Conservation (phyloP, 2,888 invertebrate species). For the Lasius platythorax region DNA sequence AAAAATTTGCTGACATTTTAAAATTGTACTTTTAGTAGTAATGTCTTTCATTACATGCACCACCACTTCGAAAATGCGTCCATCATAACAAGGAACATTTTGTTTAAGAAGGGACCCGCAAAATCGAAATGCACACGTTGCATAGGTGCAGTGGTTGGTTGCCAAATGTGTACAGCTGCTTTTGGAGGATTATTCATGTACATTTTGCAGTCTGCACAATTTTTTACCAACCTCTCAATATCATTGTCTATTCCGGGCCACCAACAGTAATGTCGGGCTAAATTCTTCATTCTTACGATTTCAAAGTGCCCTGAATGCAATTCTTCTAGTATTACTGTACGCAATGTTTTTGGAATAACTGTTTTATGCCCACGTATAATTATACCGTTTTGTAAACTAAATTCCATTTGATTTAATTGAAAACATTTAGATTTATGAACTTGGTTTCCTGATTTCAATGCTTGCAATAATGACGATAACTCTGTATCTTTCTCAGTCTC, state of each 20-base stretch:
- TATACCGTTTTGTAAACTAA: not conserved
- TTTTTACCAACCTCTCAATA: constrained; percentile 14
- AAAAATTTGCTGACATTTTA: constrained; percentile 29
- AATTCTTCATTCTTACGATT: constrained; percentile 23
- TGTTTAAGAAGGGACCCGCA: constrained; percentile 25
- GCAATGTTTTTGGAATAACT: constrained; percentile 17
- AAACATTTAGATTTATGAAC: not conserved
- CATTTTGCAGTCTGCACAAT: not conserved
- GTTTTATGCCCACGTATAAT: constrained; percentile 13
- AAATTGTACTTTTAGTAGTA: not conserved
- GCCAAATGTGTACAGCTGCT: not conserved
- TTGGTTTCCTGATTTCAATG: not conserved
- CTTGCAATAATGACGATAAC: not conserved
- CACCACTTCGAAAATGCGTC: constrained; percentile 23
- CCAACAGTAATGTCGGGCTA: constrained; percentile 11
- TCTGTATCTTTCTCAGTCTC: not conserved
- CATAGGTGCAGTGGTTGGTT: not conserved
- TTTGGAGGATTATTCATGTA: constrained; percentile 16
- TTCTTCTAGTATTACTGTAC: constrained; percentile 2
- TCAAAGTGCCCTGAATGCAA: constrained; percentile 37
- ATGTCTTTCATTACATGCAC: not conserved
- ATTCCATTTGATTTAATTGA: not conserved
- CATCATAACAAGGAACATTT: constrained; percentile 7
- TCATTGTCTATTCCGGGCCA: not conserved
- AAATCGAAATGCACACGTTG: constrained; percentile 24